These are phyloP conservation scores for Eupithecia insigniata DNA, from an alignment of 2,888 invertebrate genomes.

Conservation along the genomic window DNA sequence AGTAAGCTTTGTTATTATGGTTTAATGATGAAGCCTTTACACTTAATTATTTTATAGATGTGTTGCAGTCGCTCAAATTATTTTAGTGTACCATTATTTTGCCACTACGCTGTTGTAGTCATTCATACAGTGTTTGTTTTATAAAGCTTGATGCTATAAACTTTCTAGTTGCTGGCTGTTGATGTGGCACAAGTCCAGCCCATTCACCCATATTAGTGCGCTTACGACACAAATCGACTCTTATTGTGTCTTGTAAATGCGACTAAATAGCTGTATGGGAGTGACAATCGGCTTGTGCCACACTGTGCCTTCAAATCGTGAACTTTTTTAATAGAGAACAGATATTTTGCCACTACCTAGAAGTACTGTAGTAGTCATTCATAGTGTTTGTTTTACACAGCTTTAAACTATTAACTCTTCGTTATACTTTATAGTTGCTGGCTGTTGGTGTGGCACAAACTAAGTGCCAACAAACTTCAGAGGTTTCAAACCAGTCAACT, in stretches of 20 bases:
- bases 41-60: conserved; percentile 64
- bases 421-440: not conserved
- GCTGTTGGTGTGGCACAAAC: conserved; percentile 14
- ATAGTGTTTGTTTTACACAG: too few relatives aligned
- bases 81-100: conserved; percentile 56
- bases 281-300: not conserved
- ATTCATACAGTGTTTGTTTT: conserved; percentile 57
- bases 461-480: not conserved
- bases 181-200: conserved; percentile 19
- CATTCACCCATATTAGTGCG: too few relatives aligned
- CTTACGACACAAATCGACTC: too few relatives aligned
- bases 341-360: not conserved
- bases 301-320: not conserved
- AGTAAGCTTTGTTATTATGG: conserved; percentile 67
- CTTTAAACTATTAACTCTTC: too few relatives aligned
- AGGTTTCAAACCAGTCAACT: not conserved
- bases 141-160: conserved; percentile 45
- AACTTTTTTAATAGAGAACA: not conserved
- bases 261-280: too few relatives aligned
- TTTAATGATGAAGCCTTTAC: conserved; percentile 64
- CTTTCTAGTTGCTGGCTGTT: conserved; percentile 14
- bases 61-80: conserved; percentile 58
- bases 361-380: too few relatives aligned
- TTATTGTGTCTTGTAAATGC: too few relatives aligned
- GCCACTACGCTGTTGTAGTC: conserved; percentile 50